phyloP scores from a whole-genome alignment of 2,113 vertebrate genomes.

The Sinocyclocheilus maitianheensis region DNA sequence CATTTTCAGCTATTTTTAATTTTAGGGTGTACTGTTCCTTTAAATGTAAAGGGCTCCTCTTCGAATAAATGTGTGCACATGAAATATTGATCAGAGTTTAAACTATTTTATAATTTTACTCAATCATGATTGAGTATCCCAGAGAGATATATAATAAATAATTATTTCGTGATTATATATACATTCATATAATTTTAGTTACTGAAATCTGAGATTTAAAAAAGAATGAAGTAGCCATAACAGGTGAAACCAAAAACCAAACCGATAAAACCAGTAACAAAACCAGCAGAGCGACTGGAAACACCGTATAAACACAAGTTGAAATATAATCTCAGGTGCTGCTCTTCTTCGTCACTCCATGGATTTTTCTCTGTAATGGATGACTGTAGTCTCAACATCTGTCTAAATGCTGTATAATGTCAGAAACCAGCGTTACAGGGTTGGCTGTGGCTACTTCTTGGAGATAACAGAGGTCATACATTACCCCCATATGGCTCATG shows the following conservation, averaged over 20 bases:
- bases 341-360: neutral
- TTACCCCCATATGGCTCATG: neutral
- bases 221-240: neutral
- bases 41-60: no score
- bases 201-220: no score
- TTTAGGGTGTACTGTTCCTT: no score
- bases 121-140: no score
- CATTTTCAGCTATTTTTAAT: neutral
- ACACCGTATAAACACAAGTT: no score
- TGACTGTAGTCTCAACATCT: constrained; percentile 14
- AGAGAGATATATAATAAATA: neutral
- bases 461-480: neutral
- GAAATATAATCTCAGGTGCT: neutral
- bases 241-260: neutral
- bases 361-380: constrained; percentile 27
- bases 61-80: no score
- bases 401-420: constrained; percentile 42
- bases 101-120: no score
- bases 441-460: neutral
- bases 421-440: constrained; percentile 21
- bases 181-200: no score
- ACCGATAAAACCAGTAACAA: no score
- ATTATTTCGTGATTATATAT: neutral
- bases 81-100: no score
- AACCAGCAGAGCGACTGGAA: no score